Conservation (phyloP, 2,797 vertebrate species). For the Hephaestus fuliginosus region DNA sequence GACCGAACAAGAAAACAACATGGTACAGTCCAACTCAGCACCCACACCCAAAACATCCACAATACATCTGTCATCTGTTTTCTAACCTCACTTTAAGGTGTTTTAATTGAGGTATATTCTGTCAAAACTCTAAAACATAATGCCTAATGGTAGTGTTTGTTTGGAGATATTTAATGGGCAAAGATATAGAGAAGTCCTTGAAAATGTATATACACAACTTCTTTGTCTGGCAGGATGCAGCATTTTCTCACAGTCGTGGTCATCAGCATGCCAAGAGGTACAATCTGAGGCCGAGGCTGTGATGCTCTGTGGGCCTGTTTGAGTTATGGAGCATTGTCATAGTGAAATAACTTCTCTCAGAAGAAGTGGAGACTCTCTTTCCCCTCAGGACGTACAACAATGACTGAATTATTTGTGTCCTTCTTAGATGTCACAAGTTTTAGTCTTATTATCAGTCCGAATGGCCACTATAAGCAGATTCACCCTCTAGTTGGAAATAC, state of each 20-base stretch:
- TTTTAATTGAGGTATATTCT: neutral
- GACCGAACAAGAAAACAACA: constrained; percentile 62
- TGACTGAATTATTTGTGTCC: neutral
- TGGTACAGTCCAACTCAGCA: constrained; percentile 68
- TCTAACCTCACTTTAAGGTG: neutral
- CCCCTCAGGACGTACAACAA: neutral
- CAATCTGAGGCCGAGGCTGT: too few species aligned
- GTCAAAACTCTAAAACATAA: neutral
- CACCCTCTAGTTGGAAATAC: neutral
- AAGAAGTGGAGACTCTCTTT: neutral
- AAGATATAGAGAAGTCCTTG: neutral
- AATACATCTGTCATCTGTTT: neutral
- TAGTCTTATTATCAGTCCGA: neutral
- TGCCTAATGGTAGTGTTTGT: neutral
- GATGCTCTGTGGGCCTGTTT: too few species aligned
- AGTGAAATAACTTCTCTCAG: too few species aligned
- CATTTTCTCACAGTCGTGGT: neutral
- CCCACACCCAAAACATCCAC: neutral
- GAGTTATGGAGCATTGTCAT: too few species aligned
- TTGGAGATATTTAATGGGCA: neutral
- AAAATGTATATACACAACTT: neutral
- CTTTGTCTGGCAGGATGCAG: neutral
- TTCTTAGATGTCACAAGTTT: neutral
- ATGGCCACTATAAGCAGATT: too few species aligned
- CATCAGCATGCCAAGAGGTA: neutral